Conservation (phyloP, 2,113 vertebrate genomes). For the Chlamydotis undulata region DNA sequence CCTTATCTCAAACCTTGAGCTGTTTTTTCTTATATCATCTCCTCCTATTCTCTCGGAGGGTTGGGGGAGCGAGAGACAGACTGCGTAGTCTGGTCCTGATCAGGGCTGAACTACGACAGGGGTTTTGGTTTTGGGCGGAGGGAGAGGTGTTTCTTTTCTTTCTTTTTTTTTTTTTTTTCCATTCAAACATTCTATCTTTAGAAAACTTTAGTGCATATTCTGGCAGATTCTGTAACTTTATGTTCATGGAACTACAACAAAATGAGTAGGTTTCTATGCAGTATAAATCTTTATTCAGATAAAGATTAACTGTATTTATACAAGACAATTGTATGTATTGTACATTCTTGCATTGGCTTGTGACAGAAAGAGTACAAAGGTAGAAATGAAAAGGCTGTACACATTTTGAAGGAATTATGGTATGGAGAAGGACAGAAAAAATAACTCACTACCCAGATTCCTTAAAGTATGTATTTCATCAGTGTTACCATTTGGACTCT, state of each 20-base stretch:
- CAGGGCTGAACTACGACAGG: too few relatives aligned
- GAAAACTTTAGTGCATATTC: not conserved
- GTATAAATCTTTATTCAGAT: not conserved
- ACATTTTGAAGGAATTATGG: not conserved
- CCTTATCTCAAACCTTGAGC: too few relatives aligned
- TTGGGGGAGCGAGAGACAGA: too few relatives aligned
- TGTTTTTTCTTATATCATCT: too few relatives aligned
- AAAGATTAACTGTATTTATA: not conserved
- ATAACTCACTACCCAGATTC: not conserved
- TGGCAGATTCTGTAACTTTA: not conserved
- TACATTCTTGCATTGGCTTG: not conserved
- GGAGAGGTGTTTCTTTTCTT: accelerated
- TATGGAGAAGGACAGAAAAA: not conserved
- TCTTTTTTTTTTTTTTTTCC: not conserved
- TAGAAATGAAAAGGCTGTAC: not conserved
- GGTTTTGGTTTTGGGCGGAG: not conserved
- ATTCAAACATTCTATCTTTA: not conserved
- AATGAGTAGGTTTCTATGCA: not conserved
- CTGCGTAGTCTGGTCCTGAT: too few relatives aligned
- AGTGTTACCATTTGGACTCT: not conserved
- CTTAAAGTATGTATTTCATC: not conserved
- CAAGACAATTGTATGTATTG: not conserved
- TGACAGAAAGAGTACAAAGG: not conserved
- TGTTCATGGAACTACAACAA: not conserved
- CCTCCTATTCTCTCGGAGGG: too few relatives aligned